These are phyloP conservation scores for Acrobasis consociella DNA, from an alignment of 2,888 invertebrate species.

Conservation along the genomic window DNA sequence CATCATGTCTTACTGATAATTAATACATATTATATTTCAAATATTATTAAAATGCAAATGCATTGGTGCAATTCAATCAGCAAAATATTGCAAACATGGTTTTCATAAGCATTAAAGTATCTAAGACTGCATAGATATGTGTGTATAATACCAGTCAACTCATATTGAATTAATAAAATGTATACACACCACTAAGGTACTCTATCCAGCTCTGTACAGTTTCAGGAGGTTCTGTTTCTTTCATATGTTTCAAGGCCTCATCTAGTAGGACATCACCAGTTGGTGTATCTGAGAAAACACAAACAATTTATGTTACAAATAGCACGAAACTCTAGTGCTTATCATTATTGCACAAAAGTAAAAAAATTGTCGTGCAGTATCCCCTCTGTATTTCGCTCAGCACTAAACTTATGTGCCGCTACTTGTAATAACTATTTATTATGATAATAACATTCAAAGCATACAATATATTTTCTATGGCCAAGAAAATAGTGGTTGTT, in stretches of 20 bases:
- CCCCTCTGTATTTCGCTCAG: too few relatives aligned
- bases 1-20: too few relatives aligned
- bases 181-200: constrained; percentile 94
- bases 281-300: constrained; percentile 89
- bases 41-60: too few relatives aligned
- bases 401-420: too few relatives aligned
- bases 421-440: not conserved
- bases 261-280: constrained; percentile 98
- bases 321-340: too few relatives aligned
- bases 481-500: too few relatives aligned
- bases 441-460: not conserved
- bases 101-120: not conserved
- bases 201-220: constrained; percentile 99
- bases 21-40: too few relatives aligned
- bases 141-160: not conserved
- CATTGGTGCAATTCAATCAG: too few relatives aligned
- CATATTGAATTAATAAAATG: not conserved
- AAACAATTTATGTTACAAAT: not conserved
- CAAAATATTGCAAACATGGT: too few relatives aligned
- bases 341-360: too few relatives aligned
- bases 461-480: not conserved
- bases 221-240: constrained; percentile 98
- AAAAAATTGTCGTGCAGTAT: too few relatives aligned
- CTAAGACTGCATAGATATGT: not conserved
- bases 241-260: constrained; percentile 98